Evolutionary conservation across 1,140 invertebrate species (phyloP), one percentile per base, ranked within the genome.

Genomic region (Forficula auricularia): DNA sequence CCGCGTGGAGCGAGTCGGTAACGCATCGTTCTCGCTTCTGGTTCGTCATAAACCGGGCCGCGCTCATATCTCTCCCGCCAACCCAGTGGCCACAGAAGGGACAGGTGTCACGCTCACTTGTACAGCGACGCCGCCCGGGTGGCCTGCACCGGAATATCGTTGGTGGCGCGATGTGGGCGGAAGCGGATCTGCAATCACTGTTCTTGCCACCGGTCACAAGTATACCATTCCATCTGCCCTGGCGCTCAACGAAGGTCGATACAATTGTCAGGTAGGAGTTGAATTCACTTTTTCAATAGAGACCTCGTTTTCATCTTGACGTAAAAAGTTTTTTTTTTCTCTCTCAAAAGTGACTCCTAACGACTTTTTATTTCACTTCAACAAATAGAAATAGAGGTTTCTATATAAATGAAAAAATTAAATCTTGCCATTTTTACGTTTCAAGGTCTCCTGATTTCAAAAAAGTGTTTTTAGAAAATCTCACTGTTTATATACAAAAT

Each of bases 11-110:
- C 65, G 75, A 51, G 61, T 76, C 31, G 71, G 82, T 42, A 75
- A 79, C 54, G 71, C 84, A 1, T 77, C 77, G 0, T 73, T 90
- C 0, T 77, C 77, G 0, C 69, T 94, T 1, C 63, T 84, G 1
- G 81, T 94, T 2, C 65, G 84, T n/a, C 87, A 94, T 60, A 79
- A 81, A 50, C 89, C 87, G 0, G 89, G 87, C 0, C 71, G 77
- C 40, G 80, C 85, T 0, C 68, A 72, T 42, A 86, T 94, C 19
- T 79, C 77, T 1, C 87, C 87, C 1, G 77, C 80, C 45, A 72
- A 78, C 16, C 86, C 87, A 0, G 73, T 88, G 9, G 87, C 85
- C 0, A 76, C 82, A 37, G 84, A 90, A 54, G 84, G 82, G 1
- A 72, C 79, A 2, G 72, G 74, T 0, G 80, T 90, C 1, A 89